Base-by-base conservation (phyloP, 2,113 vertebrate genomes). In the Pionites leucogaster region DNA sequence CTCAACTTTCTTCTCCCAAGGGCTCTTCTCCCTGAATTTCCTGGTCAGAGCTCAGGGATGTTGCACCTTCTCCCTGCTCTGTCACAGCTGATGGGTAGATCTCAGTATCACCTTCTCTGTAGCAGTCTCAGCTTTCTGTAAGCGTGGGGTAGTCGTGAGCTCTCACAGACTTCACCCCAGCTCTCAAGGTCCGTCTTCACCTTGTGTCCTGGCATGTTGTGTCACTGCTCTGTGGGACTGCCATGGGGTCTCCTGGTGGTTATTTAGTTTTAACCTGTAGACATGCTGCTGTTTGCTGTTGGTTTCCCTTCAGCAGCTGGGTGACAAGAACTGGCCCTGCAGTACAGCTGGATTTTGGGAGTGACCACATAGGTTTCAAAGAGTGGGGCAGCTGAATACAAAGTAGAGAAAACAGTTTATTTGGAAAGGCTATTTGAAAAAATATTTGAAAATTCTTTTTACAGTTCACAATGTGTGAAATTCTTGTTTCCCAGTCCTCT, bases 121-220 rank as follows among this genome's bases (percentile, higher is more conserved):
- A 53, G 67, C 75, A 68, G 42, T 52, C 39, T 27, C 39, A 50
- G 25, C 59, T 76, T 33, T 35, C 42, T n/a, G 9, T 49, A 16
- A 59, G 22, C 0, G 2, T 7, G 0, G 52, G 11, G 27, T 60
- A 31, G 37, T 11, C 3, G 0, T 64, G 62, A 53, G 25, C 22
- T 25, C 47, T 41, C n/a, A 18, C 31, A 49, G 62, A 28, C 46
- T 67, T 92, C 23, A 20, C 42, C 63, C 17, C 62, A 80, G 44
- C 62, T 50, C 44, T 37, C 5, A 7, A 62, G 37, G 57, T 70
- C n/a, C 8, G 8, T 33, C 64, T 67, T 53, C 35, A 39, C 22
- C 53, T 89, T 14, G 0, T 4, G 6, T 35, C 31, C 23, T 60
- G 78, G 55, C 24, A 31, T 17, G 11, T 37, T 46, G 8, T 5